Conservation (phyloP, 2,888 invertebrate genomes). For the Uloborus plumipes region DNA sequence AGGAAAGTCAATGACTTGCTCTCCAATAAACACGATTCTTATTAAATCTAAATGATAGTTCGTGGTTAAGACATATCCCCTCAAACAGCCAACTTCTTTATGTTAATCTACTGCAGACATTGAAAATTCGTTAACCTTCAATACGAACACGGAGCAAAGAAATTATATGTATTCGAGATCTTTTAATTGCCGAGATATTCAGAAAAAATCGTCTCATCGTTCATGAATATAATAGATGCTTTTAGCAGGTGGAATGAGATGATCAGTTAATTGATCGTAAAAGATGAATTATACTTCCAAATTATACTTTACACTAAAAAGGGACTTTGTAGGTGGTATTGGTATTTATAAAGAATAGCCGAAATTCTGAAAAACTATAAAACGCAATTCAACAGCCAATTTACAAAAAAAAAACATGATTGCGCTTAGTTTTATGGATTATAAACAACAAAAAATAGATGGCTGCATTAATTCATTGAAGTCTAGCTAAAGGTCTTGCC, state of each 20-base stretch:
- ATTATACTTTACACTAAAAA: neutral
- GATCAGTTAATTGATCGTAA: conserved; percentile 48
- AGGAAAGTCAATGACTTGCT: too few relatives aligned
- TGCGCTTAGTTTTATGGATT: conserved; percentile 18
- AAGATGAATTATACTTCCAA: conserved; percentile 13
- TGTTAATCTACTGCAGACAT: too few relatives aligned
- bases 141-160: too few relatives aligned
- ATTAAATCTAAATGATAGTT: too few relatives aligned
- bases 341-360: neutral
- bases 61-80: too few relatives aligned
- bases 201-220: too few relatives aligned
- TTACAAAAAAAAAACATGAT: conserved; percentile 6
- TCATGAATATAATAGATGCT: too few relatives aligned
- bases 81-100: too few relatives aligned
- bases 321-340: neutral
- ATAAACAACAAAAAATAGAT: conserved; percentile 1
- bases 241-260: conserved; percentile 25
- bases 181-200: too few relatives aligned
- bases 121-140: too few relatives aligned
- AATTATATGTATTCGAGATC: too few relatives aligned
- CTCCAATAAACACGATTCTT: too few relatives aligned
- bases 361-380: neutral
- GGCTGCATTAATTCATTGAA: conserved; percentile 30
- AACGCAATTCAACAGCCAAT: neutral
- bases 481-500: conserved; percentile 8